Base-by-base conservation (phyloP, 1,140 invertebrate species). In the Maconellicoccus hirsutus region DNA sequence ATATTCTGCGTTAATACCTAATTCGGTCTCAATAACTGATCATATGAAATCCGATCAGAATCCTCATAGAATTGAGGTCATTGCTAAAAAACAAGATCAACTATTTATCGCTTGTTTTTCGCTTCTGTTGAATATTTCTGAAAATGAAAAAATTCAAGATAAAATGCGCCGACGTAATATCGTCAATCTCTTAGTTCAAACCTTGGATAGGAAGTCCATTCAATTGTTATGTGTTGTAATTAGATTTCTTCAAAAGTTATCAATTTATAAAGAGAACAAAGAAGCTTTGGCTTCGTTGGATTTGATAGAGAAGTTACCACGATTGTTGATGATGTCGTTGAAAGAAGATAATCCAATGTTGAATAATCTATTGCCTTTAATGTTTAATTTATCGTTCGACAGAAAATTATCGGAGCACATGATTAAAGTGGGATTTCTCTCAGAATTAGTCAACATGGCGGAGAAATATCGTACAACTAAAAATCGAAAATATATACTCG, bases 341-440 rank as follows among this genome's bases (percentile, higher is more conserved):
- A 88, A 85, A 74, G 83, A 83, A 70, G 88, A 89, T 80, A 80
- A 85, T 75, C 93, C 96, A 82, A 81, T 98, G 63, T 84, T 93
- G n/a, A 89, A 91, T 80, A 87, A 93, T 70, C 90, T 90, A 22
- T 83, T 98, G 69, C 89, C 92, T 76, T 81, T 98, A 16, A 82
- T 98, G 7, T 93, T 96, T 75, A 99, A 99, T 85, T 85, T 99
- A 42, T 96, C 94, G n/a, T 98, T 99, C 82, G 95, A 98, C 80
- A 83, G 87, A 12, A 89, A 89, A 76, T 79, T 95, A 70, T 83
- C 95, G 71, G 87, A 86, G 71, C 90, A 89, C 81, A 98, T 99
- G 87, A 87, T 98, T 73, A 89, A 90, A 79, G 83, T 89, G 77
- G 94, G 93, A 70, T 81, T 98, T 59, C 80, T 98, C 70, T 90